Conservation (phyloP, 2,797 vertebrate species). For the Eupleurogrammus muticus region DNA sequence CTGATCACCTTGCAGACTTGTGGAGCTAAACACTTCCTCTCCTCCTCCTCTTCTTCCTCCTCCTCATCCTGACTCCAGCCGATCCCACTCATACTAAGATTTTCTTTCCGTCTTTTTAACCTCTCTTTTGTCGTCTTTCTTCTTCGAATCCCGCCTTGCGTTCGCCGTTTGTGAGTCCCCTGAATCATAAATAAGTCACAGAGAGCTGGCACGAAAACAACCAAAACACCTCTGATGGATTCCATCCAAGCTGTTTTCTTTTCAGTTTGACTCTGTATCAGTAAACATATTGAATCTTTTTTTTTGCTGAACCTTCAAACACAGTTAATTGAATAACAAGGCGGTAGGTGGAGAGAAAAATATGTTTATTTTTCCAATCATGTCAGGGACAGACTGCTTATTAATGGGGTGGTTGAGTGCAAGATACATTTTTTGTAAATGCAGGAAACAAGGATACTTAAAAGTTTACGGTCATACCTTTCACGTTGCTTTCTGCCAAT, state of each 20-base stretch:
- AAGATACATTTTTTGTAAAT: no score
- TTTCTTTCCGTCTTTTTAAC: constrained; percentile 36
- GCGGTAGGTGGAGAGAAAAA: not conserved
- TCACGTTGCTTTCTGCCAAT: not conserved
- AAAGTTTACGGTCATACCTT: not conserved
- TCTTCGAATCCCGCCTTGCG: constrained; percentile 20
- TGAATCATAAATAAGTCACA: constrained; percentile 77
- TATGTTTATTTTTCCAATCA: constrained; percentile 27
- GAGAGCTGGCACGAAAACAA: constrained; percentile 44
- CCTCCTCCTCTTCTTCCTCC: not conserved
- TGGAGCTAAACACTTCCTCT: constrained; percentile 24
- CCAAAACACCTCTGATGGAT: constrained; percentile 36
- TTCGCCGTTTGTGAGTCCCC: constrained; percentile 47
- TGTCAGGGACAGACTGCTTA: constrained; percentile 30
- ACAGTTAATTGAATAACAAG: not conserved
- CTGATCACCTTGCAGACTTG: constrained; percentile 49
- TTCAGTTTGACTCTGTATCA: constrained; percentile 23
- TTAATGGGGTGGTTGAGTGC: no score
- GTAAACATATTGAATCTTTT: not conserved
- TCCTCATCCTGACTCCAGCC: not conserved
- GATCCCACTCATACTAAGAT: constrained; percentile 19
- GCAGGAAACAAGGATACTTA: no score
- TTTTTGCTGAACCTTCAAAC: constrained; percentile 24
- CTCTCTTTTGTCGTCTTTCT: constrained; percentile 45
- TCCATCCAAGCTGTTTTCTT: constrained; percentile 9